A percentile compares a stretch with the other conserved stretches of the same genome.
These are phyloP conservation scores for Sycobia sp. DNA, from an alignment of 1,140 invertebrate species.

Conservation along the genomic window DNA sequence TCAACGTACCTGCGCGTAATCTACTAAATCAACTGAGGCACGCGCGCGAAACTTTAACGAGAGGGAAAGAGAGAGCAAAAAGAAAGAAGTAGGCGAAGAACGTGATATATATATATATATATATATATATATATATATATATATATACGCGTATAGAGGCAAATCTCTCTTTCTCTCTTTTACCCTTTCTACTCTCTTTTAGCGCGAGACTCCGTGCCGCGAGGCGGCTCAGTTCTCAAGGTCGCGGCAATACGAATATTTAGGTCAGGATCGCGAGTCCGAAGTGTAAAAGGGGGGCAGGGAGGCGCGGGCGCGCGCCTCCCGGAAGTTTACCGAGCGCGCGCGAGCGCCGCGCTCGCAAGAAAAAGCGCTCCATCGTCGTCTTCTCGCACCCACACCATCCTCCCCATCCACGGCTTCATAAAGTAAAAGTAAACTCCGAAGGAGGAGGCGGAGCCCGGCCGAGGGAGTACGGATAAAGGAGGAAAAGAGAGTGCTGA, in stretches of 20 bases:
- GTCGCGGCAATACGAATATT: slow-evolving; percentile 36
- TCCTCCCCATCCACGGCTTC: slow-evolving; percentile 6
- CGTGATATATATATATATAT: no score
- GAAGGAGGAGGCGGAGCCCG: slow-evolving; percentile 30
- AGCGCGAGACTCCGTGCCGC: no score
- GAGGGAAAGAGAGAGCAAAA: slow-evolving; percentile 1
- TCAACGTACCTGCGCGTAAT: slow-evolving; percentile 30
- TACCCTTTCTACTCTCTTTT: no score
- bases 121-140: no score
- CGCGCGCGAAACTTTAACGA: background rate
- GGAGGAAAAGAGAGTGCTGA: slow-evolving; percentile 8
- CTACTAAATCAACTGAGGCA: background rate
- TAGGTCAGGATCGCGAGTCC: slow-evolving; percentile 35
- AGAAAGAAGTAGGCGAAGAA: slow-evolving; percentile 1
- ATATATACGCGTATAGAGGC: no score
- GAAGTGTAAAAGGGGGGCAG: slow-evolving; percentile 25
- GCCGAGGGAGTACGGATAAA: slow-evolving; percentile 29
- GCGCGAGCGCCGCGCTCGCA: background rate
- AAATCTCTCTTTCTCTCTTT: no score
- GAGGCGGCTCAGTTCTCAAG: slow-evolving; percentile 6
- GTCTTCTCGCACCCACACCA: no score
- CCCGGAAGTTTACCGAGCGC: slow-evolving; percentile 30
- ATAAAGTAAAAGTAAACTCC: slow-evolving; percentile 40
- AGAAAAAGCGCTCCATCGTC: slow-evolving; percentile 15
- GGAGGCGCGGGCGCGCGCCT: slow-evolving; percentile 8